These are phyloP conservation scores for Mormyrus hasselquistii DNA, from an alignment of 2,797 vertebrate species.

Conservation along the genomic window DNA sequence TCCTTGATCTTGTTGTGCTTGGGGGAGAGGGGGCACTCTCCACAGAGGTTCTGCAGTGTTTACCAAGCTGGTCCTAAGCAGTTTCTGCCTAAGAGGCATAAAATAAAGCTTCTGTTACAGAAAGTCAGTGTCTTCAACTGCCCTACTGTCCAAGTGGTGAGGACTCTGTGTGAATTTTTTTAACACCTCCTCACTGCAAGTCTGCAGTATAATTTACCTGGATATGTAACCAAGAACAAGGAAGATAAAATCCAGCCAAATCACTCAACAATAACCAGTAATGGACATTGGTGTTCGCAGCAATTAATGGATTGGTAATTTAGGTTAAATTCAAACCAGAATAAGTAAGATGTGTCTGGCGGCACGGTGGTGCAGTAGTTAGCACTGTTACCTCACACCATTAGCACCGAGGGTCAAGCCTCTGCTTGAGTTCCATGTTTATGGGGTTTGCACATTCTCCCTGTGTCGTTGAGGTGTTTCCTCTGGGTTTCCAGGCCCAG, in stretches of 20 bases:
- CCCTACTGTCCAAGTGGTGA: not conserved
- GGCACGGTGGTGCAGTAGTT: no score
- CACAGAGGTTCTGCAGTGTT: not conserved
- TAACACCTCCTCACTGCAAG: not conserved
- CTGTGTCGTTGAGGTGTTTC: no score
- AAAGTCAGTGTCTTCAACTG: not conserved
- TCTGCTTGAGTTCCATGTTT: no score
- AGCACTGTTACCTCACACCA: no score
- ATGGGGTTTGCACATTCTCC: no score
- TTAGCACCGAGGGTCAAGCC: no score
- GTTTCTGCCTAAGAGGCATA: not conserved
- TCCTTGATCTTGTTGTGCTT: not conserved
- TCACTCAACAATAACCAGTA: not conserved
- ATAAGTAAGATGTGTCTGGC: no score
- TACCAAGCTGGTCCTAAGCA: not conserved
- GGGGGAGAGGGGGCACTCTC: not conserved
- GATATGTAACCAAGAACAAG: not conserved
- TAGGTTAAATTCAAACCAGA: not conserved
- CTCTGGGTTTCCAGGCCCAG: no score
- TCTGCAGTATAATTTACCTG: not conserved
- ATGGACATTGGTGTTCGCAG: not conserved
- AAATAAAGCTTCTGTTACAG: not conserved
- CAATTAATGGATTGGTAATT: not conserved
- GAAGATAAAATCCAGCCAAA: not conserved
- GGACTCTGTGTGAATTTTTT: not conserved